Percentiles rank a stretch among this genome's conserved stretches.
Evolutionary conservation across 2,888 invertebrate genomes (phyloP).

Genomic region (Cataglyphis cursor): DNA sequence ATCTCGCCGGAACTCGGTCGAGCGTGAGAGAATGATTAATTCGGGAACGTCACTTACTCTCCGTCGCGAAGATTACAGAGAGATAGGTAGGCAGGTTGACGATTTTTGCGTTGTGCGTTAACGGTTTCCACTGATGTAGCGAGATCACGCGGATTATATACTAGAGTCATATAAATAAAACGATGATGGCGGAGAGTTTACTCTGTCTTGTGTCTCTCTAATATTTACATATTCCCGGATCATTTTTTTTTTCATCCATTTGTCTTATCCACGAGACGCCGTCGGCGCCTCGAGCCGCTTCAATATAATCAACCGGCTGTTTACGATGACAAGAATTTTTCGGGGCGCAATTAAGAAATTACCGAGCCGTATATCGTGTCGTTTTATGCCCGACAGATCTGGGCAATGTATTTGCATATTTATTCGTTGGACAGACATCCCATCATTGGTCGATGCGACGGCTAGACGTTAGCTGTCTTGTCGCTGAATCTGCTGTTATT

Average conservation of each 20-base stretch:
- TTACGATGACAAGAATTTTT: constrained; percentile 86
- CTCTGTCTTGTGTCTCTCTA: constrained; percentile 33
- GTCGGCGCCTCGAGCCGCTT: constrained; percentile 80
- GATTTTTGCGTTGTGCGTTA: constrained; percentile 2
- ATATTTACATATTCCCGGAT: not conserved
- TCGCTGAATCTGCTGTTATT: constrained; percentile 53
- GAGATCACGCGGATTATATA: not conserved
- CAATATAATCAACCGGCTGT: constrained; percentile 83
- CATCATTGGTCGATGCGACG: constrained; percentile 79
- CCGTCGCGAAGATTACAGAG: constrained; percentile 8
- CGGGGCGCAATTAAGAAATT: constrained; percentile 86
- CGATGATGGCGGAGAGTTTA: constrained; percentile 1
- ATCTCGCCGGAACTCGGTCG: constrained; percentile 29
- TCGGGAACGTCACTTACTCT: constrained; percentile 15
- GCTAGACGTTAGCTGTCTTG: constrained; percentile 71
- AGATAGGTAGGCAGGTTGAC: constrained; percentile 5
- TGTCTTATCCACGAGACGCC: constrained; percentile 71
- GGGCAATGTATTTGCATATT: constrained; percentile 85
- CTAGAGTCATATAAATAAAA: constrained; percentile 54
- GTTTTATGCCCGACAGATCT: constrained; percentile 81
- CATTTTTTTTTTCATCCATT: constrained; percentile 34
- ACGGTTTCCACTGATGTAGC: constrained; percentile 10
- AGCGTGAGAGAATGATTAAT: constrained; percentile 53
- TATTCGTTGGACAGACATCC: constrained; percentile 74
- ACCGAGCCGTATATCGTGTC: constrained; percentile 85